A percentile compares a stretch with the other conserved stretches of the same genome.
Conservation (phyloP, 2,888 invertebrate genomes). For the Tipula lateralis region DNA sequence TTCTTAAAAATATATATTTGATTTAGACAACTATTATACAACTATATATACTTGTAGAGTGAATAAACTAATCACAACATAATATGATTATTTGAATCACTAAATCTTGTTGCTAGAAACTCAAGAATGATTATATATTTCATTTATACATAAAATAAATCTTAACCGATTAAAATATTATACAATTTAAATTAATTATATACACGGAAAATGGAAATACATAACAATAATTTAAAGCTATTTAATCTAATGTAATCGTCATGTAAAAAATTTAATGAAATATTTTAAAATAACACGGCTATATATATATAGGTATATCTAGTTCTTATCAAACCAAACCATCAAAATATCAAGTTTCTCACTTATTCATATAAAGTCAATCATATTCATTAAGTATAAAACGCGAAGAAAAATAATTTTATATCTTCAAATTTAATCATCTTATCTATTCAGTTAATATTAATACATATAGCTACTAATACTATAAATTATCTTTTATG, state of each 20-base stretch:
- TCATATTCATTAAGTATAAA: neutral
- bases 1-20: no score
- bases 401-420: neutral
- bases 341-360: neutral
- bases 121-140: no score
- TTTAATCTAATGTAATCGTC: neutral
- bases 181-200: no score
- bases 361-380: neutral
- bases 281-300: neutral
- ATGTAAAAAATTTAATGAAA: neutral
- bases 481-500: neutral
- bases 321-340: neutral
- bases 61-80: no score
- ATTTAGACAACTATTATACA: no score
- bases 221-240: neutral
- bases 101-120: no score
- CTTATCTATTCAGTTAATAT: slow-evolving; percentile 11
- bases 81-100: no score
- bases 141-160: no score
- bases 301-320: neutral
- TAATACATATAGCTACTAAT: neutral
- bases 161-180: no score
- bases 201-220: neutral
- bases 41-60: no score
- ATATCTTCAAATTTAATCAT: slow-evolving; percentile 8